These are phyloP conservation scores for Dasysyrphus tricinctus DNA, from an alignment of 2,888 invertebrate genomes.

Conservation along the genomic window DNA sequence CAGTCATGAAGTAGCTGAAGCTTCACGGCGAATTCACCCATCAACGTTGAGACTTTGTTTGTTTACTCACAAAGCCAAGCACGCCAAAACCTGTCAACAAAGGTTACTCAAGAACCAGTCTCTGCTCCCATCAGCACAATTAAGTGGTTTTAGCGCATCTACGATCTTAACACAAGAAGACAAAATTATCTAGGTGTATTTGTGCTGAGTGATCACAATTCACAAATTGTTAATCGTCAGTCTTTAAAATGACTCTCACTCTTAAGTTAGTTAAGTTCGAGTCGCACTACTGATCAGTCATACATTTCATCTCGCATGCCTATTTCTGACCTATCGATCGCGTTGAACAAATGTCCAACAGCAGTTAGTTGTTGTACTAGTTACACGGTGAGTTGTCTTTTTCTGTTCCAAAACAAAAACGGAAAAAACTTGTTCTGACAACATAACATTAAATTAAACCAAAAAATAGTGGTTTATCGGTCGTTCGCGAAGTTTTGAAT, in stretches of 20 bases:
- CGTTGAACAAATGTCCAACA: constrained; percentile 10
- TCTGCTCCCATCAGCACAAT: constrained; percentile 44
- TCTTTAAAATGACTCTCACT: constrained; percentile 47
- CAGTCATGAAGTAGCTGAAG: background rate
- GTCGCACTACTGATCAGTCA: constrained; percentile 53
- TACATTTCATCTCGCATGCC: constrained; percentile 17
- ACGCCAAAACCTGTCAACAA: constrained; percentile 54
- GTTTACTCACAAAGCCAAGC: constrained; percentile 32
- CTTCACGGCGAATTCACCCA: constrained; percentile 49
- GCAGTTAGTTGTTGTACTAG: constrained; percentile 7
- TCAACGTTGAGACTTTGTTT: constrained; percentile 36
- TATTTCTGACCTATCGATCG: background rate
- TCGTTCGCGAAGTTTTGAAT: constrained; percentile 6
- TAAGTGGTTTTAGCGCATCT: constrained; percentile 42
- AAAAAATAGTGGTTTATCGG: constrained; percentile 26
- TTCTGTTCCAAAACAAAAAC: constrained; percentile 24
- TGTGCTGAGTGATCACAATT: constrained; percentile 27
- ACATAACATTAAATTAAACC: constrained; percentile 9
- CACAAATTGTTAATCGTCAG: constrained; percentile 27
- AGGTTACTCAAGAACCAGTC: constrained; percentile 59
- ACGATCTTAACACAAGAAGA: constrained; percentile 29
- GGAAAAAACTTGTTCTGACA: constrained; percentile 59
- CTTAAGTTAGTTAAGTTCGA: constrained; percentile 61
- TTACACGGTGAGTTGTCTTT: constrained; percentile 36
- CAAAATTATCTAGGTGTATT: constrained; percentile 42